phyloP scores from a whole-genome alignment of 2,797 vertebrate species.

The Staurois parvus region DNA sequence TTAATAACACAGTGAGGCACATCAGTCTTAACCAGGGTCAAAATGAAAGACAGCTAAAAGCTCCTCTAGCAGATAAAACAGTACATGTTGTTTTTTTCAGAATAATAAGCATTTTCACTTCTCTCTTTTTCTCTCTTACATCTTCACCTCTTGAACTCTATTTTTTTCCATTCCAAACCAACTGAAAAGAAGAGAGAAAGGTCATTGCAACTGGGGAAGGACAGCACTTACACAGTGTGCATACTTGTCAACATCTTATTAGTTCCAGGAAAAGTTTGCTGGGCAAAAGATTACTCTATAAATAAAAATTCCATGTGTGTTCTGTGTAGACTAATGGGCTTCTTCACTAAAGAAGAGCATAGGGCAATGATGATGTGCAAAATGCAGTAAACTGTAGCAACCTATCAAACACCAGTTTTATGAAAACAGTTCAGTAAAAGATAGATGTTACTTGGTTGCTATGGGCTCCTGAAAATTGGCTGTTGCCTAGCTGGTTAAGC shows the following conservation, averaged over 20 bases:
- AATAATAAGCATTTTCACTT: constrained; percentile 2
- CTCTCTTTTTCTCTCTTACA: background rate
- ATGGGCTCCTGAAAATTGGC: background rate
- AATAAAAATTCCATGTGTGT: background rate
- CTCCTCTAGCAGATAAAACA: background rate
- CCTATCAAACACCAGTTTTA: background rate
- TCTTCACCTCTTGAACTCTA: constrained; percentile 4
- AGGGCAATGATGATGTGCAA: background rate
- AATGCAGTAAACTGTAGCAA: background rate
- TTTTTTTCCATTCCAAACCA: background rate
- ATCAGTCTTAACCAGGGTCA: background rate
- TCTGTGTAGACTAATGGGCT: background rate
- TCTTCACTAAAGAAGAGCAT: background rate
- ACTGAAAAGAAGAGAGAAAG: background rate
- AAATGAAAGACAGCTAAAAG: background rate
- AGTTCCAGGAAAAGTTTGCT: background rate
- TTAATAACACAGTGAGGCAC: background rate
- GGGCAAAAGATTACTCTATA: background rate
- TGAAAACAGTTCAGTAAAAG: background rate
- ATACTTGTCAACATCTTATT: constrained; percentile 13
- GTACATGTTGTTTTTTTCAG: background rate
- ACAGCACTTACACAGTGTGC: constrained; percentile 1
- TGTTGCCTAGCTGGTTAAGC: background rate
- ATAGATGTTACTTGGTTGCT: background rate
- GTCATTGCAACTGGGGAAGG: background rate